Percentiles rank a stretch among this genome's conserved stretches.
phyloP scores from a whole-genome alignment of 2,888 invertebrate genomes.

The Himalopsyche tibetana region DNA sequence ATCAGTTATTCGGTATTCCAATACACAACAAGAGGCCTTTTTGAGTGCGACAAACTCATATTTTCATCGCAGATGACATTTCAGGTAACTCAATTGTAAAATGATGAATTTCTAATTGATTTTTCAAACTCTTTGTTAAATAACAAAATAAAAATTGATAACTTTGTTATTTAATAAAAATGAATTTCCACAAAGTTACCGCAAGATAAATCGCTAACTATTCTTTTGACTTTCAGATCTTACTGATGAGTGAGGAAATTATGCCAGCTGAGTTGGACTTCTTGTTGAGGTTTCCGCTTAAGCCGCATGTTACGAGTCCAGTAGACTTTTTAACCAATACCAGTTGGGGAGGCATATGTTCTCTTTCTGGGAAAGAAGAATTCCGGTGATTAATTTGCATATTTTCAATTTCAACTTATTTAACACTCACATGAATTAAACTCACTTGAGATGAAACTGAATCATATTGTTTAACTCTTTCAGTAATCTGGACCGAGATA shows the following conservation, averaged over 20 bases:
- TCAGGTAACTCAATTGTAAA: conserved; percentile 78
- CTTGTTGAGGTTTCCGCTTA: conserved; percentile 92
- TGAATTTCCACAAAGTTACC: no score
- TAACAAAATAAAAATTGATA: no score
- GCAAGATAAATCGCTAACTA: no score
- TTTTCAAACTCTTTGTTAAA: no score
- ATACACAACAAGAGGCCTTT: conserved; percentile 95
- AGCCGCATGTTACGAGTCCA: conserved; percentile 94
- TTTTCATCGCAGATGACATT: conserved; percentile 98
- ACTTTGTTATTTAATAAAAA: no score
- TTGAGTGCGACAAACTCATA: conserved; percentile 97
- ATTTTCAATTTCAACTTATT: no score
- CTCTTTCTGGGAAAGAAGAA: conserved; percentile 92
- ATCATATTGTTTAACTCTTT: conserved; percentile 50
- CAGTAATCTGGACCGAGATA: conserved; percentile 94
- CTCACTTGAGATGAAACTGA: background rate
- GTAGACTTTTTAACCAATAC: conserved; percentile 95
- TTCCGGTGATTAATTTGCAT: conserved; percentile 76
- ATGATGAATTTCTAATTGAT: background rate
- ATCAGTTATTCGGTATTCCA: conserved; percentile 96
- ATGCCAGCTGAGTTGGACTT: conserved; percentile 92
- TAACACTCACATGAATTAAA: no score
- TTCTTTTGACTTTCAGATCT: conserved; percentile 78
- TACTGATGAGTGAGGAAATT: conserved; percentile 91
- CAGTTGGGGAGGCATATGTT: conserved; percentile 97